phyloP scores from a whole-genome alignment of 1,140 invertebrate species.

The Saccostrea glomerata region DNA sequence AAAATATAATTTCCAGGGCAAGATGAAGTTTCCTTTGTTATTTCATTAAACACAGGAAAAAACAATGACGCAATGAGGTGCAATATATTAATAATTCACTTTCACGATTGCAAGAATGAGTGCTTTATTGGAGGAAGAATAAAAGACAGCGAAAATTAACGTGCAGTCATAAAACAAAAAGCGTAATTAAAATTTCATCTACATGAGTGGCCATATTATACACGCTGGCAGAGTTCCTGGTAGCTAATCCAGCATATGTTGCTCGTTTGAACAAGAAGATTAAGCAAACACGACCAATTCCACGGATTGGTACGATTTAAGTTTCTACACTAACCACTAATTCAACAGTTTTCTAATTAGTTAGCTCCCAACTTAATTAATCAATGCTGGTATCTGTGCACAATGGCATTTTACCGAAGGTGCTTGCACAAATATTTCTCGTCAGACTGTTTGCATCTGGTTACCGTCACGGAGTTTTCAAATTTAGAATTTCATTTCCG shows the following conservation, averaged over 20 bases:
- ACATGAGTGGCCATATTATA: neutral
- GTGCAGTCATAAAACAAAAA: constrained; percentile 18
- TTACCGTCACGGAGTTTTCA: neutral
- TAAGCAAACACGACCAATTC: neutral
- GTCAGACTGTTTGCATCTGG: neutral
- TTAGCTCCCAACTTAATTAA: constrained; percentile 14
- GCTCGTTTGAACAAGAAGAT: constrained; percentile 11
- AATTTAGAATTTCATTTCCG: neutral
- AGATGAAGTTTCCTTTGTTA: neutral
- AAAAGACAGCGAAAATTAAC: neutral
- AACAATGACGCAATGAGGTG: neutral
- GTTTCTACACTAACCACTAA: neutral
- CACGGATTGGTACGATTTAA: neutral
- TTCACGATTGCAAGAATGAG: neutral
- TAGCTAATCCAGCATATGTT: constrained; percentile 24
- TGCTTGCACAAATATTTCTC: neutral
- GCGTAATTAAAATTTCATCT: neutral
- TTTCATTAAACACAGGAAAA: neutral
- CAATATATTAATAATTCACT: constrained; percentile 7
- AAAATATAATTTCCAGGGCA: neutral
- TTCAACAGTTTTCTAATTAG: constrained; percentile 37
- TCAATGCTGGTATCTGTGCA: constrained; percentile 21
- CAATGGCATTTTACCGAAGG: neutral
- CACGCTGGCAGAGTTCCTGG: neutral
- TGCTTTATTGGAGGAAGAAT: neutral